A percentile compares a stretch with the other conserved stretches of the same genome.
phyloP scores from a whole-genome alignment of 30 jellyfish, hydroid and myxozoan species.

The Nemopilema nomurai region DNA sequence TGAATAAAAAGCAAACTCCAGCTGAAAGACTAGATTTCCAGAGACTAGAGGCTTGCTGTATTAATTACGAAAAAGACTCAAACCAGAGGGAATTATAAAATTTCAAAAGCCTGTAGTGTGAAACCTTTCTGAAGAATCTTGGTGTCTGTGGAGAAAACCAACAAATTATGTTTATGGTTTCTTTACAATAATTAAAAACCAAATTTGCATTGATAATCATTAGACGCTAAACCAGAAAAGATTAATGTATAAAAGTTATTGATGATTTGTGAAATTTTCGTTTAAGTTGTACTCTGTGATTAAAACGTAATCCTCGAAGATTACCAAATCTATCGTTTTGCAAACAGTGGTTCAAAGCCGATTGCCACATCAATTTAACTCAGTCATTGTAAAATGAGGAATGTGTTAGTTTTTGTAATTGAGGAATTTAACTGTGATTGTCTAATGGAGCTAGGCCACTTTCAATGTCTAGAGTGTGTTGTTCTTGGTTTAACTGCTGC shows the following conservation, averaged over 20 bases:
- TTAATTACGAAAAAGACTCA: neutral
- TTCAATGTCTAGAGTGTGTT: neutral
- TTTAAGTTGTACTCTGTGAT: slow-evolving; percentile 47
- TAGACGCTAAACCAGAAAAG: slow-evolving; percentile 31
- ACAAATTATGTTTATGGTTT: slow-evolving; percentile 1
- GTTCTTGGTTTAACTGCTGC: neutral
- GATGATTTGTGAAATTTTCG: slow-evolving; percentile 1
- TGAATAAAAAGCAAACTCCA: too few species aligned
- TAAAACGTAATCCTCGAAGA: slow-evolving; percentile 30
- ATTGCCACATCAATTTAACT: slow-evolving; percentile 58
- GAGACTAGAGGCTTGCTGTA: too few species aligned
- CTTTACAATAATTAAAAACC: slow-evolving; percentile 37
- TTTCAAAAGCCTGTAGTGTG: neutral
- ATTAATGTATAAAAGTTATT: slow-evolving; percentile 24
- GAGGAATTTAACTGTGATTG: slow-evolving; percentile 12
- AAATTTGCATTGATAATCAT: slow-evolving; percentile 55
- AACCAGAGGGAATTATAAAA: neutral
- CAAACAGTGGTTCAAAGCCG: slow-evolving; percentile 54
- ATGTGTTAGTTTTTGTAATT: slow-evolving; percentile 51
- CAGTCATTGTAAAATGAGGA: slow-evolving; percentile 36
- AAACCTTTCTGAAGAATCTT: neutral
- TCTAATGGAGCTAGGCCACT: neutral
- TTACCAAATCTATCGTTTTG: slow-evolving; percentile 33
- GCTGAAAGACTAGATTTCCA: too few species aligned
- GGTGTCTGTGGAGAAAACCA: neutral